Evolutionary conservation across 2,888 invertebrate species (phyloP), one percentile per base, ranked within the genome.

Genomic region (Trisateles emortualis): DNA sequence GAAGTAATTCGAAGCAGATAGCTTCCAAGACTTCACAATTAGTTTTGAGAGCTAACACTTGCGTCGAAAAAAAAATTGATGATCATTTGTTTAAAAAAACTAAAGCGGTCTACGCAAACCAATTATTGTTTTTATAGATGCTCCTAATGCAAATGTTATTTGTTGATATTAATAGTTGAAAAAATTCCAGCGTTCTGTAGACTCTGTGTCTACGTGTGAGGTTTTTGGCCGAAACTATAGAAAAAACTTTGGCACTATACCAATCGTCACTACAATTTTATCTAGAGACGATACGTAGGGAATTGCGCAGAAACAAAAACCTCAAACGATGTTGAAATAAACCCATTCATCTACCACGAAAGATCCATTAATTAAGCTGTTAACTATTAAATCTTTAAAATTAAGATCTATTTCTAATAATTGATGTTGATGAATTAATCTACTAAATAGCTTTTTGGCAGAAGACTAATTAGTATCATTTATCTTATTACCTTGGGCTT

Each of bases 221-320:
- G 78, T 76, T 59, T 60, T 77, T 78, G 76, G 77, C 77, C 75
- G 60, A 64, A 72, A 65, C 60, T 52, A 61, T 66, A 57, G 65
- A 50, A 65, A 67, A 68, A 65, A 65, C n/a, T 47, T 74, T 78
- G 78, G 78, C 78, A 65, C 14, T 3, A 29, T 24, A 71, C 75
- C 78, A 75, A 74, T 54, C 56, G 47, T 64, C 51, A 54, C 39
- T 30, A 13, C 58, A 56, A 54, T 64, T 64, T 55, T 64, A 68
- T 47, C 45, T 61, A 61, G 59, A 59, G 59, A 60, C 26, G 3
- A 4, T 51, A 53, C 45, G 39, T 59, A 24, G 50, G 43, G 40
- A 59, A 64, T 33, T 46, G 50, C 51, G 58, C 48, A 47, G 46
- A 61, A 36, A 14, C 35, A 9, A 9, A 35, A 26, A 8, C 26